Base-by-base conservation (phyloP, 2,888 invertebrate species). In the Ectemnius cavifrons region DNA sequence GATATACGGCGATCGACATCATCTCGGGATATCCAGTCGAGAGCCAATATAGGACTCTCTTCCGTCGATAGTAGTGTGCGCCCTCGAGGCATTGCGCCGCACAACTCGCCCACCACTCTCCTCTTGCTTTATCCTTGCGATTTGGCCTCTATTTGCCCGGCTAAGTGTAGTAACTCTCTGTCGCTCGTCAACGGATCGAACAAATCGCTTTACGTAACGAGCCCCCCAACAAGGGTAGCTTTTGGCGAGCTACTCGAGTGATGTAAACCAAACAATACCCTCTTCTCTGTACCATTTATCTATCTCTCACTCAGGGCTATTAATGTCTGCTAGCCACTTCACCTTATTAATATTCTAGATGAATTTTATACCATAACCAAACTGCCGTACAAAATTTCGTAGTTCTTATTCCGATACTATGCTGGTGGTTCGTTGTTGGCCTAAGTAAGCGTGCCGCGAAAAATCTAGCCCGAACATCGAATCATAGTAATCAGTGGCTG, bases 1-100 rank as follows among this genome's bases (percentile, higher is more conserved):
- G 37, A 11, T 73, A 64, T 71, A 16, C 23, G 16, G 52, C 58
- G 71, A 61, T 37, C 71, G 66, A 67, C 60, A 62, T 62, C 64
- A 3, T 45, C 23, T 18, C 27, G 23, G 37, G 16, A 52, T 23
- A 23, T 52, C 16, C 14, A 52, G n/a, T 14, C 5, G 52, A 52
- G 52, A 37, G 37, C 37, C 37, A 4, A 11, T 37, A 11, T 37
- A 37, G 37, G 8, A 37, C 37, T 37, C 37, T 37, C 37, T 11
- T 6, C 37, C 37, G 37, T 37, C 37, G 37, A 52, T 16, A 52
- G 5, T 16, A 16, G 16, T 14, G 0, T 16, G 52, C 14, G 52
- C 16, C 52, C 16, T 52, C 52, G n/a, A 16, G 52, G 1, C n/a
- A 52, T n/a, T 5, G 16, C n/a, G n/a, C n/a, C n/a, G n/a, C n/a